Conservation (phyloP, 2,797 vertebrate genomes). For the Sardinella longiceps region DNA sequence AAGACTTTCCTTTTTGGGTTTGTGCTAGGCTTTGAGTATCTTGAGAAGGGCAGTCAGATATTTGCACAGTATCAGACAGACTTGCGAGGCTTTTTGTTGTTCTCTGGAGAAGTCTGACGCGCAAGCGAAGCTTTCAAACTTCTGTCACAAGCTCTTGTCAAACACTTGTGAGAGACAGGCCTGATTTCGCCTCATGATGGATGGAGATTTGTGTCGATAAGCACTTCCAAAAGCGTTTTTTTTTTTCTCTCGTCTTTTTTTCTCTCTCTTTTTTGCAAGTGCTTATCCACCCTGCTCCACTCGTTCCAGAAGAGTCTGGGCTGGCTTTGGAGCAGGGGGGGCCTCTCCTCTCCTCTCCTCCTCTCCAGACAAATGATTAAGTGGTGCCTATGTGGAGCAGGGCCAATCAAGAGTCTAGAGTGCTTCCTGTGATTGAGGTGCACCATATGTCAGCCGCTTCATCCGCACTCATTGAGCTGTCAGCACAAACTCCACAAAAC, state of each 20-base stretch:
- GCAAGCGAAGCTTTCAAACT: background rate
- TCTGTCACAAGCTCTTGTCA: background rate
- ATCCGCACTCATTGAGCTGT: constrained; percentile 45
- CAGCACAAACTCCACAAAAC: background rate
- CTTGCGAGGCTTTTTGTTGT: background rate
- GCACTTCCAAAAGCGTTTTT: background rate
- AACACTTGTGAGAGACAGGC: background rate
- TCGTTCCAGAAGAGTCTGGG: background rate
- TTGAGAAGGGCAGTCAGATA: background rate
- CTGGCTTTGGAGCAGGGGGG: constrained; percentile 27
- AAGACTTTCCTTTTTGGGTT: background rate
- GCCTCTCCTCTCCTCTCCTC: no score
- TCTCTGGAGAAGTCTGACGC: background rate
- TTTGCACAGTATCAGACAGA: background rate
- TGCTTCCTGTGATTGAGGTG: constrained; percentile 55
- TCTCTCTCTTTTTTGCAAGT: background rate
- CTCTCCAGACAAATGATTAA: constrained; percentile 50
- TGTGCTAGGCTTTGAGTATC: background rate
- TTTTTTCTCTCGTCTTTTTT: no score
- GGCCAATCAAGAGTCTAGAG: constrained; percentile 51
- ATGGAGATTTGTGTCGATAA: background rate
- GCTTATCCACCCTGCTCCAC: background rate
- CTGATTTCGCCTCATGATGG: background rate
- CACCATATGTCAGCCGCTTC: constrained; percentile 51
- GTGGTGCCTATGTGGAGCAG: constrained; percentile 42